Evolutionary conservation across 2,797 vertebrate species (phyloP).

Genomic region (Monodelphis domestica): DNA sequence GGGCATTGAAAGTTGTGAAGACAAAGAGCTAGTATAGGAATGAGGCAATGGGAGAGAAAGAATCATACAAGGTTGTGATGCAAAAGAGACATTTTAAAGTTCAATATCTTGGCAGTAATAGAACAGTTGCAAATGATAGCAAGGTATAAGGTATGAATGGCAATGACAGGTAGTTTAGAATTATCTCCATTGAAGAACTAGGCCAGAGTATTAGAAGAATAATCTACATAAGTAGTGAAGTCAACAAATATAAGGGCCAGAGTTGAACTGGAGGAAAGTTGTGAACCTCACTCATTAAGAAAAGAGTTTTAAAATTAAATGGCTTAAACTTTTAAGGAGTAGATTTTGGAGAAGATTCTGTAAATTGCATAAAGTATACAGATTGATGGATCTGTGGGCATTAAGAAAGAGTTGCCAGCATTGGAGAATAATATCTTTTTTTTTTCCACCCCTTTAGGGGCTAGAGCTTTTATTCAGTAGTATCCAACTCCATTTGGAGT

Average conservation of each 20-base stretch:
- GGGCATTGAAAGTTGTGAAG: neutral
- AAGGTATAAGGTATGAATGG: neutral
- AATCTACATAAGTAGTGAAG: neutral
- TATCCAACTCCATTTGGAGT: too few relatives aligned
- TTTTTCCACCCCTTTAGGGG: too few relatives aligned
- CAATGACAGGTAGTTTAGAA: neutral
- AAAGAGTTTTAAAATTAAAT: neutral
- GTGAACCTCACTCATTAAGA: neutral
- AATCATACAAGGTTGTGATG: neutral
- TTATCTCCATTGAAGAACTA: neutral
- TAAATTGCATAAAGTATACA: neutral
- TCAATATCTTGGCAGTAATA: neutral
- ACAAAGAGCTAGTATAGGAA: neutral
- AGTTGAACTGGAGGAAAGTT: neutral
- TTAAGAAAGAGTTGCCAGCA: neutral
- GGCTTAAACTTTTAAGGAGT: neutral
- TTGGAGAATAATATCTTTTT: neutral
- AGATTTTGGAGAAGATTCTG: neutral
- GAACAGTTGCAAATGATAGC: neutral
- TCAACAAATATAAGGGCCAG: neutral
- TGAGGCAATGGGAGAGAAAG: neutral
- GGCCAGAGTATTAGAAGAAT: neutral
- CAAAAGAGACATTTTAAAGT: neutral
- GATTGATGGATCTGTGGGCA: neutral
- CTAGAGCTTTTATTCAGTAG: too few relatives aligned